These are phyloP conservation scores for Drosophila pectinifera DNA, from an alignment of 1,140 invertebrate species.

Conservation along the genomic window DNA sequence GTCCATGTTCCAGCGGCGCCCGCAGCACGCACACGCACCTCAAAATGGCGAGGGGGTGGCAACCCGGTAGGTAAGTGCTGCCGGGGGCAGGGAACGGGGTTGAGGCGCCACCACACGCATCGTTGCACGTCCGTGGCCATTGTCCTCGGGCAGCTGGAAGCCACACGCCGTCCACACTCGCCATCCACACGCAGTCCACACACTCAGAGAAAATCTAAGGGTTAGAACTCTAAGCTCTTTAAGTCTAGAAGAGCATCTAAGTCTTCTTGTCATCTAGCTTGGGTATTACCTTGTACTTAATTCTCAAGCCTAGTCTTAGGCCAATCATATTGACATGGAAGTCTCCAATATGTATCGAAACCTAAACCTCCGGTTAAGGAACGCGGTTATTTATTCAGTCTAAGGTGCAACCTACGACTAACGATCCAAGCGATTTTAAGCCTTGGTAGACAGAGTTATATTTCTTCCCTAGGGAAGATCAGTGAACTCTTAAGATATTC, in stretches of 20 bases:
- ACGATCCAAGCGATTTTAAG: background rate
- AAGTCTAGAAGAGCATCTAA: no score
- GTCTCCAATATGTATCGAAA: no score
- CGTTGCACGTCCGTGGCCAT: constrained; percentile 71
- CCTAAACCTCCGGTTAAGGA: no score
- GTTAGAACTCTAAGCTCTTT: no score
- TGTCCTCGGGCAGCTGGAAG: constrained; percentile 60
- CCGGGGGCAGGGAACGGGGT: background rate
- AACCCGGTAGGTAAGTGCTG: constrained; percentile 1
- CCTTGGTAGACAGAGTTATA: background rate
- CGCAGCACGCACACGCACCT: constrained; percentile 76
- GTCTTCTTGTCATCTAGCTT: no score
- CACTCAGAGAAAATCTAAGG: background rate
- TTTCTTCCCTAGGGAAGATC: no score
- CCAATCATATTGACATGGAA: no score
- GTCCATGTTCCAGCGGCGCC: constrained; percentile 68
- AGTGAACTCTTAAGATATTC: no score
- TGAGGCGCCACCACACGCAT: constrained; percentile 59
- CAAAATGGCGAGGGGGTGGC: constrained; percentile 51
- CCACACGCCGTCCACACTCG: constrained; percentile 28
- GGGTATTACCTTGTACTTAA: no score
- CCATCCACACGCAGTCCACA: constrained; percentile 28
- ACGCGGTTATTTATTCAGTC: background rate
- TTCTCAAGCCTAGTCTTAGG: no score
- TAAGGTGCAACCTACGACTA: background rate